Evolutionary conservation across 2,113 vertebrate species (phyloP).

Genomic region (Micromys minutus): DNA sequence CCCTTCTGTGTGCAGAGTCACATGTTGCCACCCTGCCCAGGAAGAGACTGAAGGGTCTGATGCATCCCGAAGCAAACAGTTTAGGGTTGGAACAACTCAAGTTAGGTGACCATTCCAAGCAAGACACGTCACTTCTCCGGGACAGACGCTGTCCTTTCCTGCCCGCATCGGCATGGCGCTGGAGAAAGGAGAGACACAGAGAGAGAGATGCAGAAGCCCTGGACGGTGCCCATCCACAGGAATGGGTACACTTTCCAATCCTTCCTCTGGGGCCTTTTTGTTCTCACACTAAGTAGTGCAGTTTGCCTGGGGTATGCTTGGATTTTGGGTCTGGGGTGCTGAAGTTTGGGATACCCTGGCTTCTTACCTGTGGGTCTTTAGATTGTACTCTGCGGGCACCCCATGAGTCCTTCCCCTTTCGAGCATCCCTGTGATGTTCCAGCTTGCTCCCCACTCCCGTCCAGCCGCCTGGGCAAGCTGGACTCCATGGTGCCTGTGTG

Average conservation of each 20-base stretch:
- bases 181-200: too few species aligned
- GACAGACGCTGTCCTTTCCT: too few species aligned
- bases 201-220: not conserved
- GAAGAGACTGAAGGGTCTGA: not conserved
- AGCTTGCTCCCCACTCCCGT: too few species aligned
- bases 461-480: not conserved
- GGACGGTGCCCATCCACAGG: not conserved
- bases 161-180: fast-evolving
- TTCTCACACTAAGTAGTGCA: not conserved
- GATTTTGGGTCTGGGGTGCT: not conserved
- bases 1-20: not conserved
- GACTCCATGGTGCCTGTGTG: not conserved
- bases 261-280: not conserved
- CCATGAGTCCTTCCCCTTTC: too few species aligned
- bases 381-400: not conserved
- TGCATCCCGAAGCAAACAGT: not conserved
- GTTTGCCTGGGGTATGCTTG: not conserved
- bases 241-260: not conserved
- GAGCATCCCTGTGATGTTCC: not conserved
- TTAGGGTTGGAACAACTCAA: not conserved
- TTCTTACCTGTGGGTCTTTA: not conserved
- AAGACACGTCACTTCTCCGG: fast-evolving
- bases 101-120: not conserved
- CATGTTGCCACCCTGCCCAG: not conserved
- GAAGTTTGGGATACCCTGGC: not conserved